phyloP scores from a whole-genome alignment of 2,888 invertebrate species.

The Boloria selene region DNA sequence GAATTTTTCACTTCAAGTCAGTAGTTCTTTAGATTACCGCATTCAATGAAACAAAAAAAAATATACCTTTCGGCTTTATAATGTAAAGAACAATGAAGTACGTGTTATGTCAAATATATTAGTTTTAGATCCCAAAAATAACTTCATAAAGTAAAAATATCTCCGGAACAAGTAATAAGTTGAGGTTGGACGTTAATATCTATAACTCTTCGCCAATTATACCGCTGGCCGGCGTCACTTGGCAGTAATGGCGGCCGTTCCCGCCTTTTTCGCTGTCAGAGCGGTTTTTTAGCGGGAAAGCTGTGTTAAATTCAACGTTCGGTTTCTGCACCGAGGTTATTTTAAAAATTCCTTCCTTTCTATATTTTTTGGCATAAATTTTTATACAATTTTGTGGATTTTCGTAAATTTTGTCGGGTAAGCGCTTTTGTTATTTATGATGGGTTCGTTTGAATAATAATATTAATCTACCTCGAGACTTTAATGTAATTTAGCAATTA shows the following conservation, averaged over 20 bases:
- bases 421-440: slow-evolving; percentile 8
- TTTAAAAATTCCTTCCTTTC: slow-evolving; percentile 38
- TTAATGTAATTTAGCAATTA: no score
- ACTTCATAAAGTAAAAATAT: slow-evolving; percentile 34
- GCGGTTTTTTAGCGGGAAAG: slow-evolving; percentile 75
- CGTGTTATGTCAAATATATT: neutral
- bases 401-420: slow-evolving; percentile 6
- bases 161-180: slow-evolving; percentile 48
- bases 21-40: no score
- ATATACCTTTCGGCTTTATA: no score
- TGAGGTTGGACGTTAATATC: slow-evolving; percentile 55
- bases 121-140: slow-evolving; percentile 11
- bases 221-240: slow-evolving; percentile 81
- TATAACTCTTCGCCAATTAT: slow-evolving; percentile 68
- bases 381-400: neutral
- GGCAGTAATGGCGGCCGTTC: slow-evolving; percentile 82
- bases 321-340: slow-evolving; percentile 46
- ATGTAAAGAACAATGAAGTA: no score
- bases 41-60: no score
- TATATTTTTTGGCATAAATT: slow-evolving; percentile 4
- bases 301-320: slow-evolving; percentile 53
- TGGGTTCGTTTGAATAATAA: neutral
- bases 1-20: no score
- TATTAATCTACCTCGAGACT: neutral
- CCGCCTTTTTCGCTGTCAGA: slow-evolving; percentile 81